Conservation (phyloP, 2,797 vertebrate genomes). For the Argyrosomus regius region DNA sequence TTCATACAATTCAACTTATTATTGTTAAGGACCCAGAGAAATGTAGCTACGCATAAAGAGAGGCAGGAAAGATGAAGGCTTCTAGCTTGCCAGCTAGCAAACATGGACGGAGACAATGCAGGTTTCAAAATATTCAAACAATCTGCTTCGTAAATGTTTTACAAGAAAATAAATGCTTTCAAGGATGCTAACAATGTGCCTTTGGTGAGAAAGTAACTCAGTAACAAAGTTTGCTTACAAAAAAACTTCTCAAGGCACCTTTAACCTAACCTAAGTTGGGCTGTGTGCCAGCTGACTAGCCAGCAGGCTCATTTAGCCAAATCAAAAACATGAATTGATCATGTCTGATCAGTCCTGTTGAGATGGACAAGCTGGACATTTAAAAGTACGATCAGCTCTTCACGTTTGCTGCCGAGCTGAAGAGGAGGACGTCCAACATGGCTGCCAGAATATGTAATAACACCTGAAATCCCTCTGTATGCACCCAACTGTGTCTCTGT, state of each 20-base stretch:
- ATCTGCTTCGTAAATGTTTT: background rate
- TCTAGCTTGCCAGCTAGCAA: background rate
- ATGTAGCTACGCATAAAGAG: background rate
- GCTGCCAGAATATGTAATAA: background rate
- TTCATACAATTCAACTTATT: background rate
- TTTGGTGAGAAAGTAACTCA: background rate
- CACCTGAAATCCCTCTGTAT: background rate
- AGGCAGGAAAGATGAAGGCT: background rate
- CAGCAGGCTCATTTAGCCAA: background rate
- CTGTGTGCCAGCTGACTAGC: background rate
- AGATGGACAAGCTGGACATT: background rate
- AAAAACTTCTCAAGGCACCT: background rate
- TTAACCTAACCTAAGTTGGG: background rate
- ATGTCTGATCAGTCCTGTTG: background rate
- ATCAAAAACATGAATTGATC: background rate
- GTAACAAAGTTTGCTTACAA: too few species aligned
- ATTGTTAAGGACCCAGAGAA: background rate
- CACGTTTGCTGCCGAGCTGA: background rate
- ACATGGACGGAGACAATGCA: background rate
- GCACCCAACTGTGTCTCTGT: conserved; percentile 9
- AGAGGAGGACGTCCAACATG: background rate
- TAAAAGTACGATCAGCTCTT: background rate
- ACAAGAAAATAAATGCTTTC: background rate
- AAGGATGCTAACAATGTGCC: background rate
- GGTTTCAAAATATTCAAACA: background rate